Base-by-base conservation (phyloP, 2,797 vertebrate genomes). In the Silurus lanzhouensis region DNA sequence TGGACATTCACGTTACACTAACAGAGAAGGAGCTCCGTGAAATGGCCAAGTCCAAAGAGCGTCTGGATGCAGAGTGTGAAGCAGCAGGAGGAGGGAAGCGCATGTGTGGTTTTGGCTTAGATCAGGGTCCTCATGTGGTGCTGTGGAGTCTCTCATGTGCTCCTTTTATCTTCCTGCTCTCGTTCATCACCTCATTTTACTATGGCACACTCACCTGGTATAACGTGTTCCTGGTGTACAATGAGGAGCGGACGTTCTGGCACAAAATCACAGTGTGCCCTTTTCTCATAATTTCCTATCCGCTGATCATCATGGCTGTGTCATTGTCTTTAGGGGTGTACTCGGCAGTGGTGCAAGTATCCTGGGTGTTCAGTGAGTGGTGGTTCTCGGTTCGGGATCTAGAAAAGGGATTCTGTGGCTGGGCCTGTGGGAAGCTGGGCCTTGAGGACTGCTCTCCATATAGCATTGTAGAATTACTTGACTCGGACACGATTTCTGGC, bases 141-240 rank as follows among this genome's bases (percentile, higher is more conserved):
- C 94, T 99, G 77, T 99, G 98, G 98, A 99, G 97, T 15, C 90
- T 99, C 84, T 94, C 97, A 48, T 99, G 98, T 22, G 93, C 96
- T 61, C 98, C 98, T 0, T 79, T 99, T 78, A 94, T 99, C 88
- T 99, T 99, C 84, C 86, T 98, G 55, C 95, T 98, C 83, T 97
- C 98, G 48, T 99, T 99, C 0, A 95, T 99, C 85, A 97, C 98
- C 84, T 99, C 98, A 14, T 99, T 99, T 93, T 99, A 99, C 93
- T 99, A 99, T 0, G 98, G 97, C 90, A 99, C 98, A 1, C 97
- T 99, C 91, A 98, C 98, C 85, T 99, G 98, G 98, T 99, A 99
- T 92, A 99, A 98, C 31, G 96, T 99, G 85, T 99, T 99, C 93
- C 94, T 99, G 87, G 98, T 99, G 81, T 99, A 99, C 94, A 99